These are phyloP conservation scores for Poecile montanus DNA, from an alignment of 2,797 vertebrate species.

Conservation along the genomic window DNA sequence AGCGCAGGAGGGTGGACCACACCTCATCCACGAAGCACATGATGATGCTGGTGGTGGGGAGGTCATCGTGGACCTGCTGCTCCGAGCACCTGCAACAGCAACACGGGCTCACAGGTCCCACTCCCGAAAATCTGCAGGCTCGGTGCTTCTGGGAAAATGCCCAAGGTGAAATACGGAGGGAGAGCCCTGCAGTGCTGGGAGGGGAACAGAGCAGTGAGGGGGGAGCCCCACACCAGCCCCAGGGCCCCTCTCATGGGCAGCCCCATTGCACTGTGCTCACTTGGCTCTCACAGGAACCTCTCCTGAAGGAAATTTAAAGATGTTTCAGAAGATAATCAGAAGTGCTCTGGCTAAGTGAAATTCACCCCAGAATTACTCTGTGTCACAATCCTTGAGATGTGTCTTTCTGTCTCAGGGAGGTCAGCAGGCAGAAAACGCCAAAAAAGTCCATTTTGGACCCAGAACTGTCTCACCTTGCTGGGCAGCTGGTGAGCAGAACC, in stretches of 20 bases:
- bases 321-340: background rate
- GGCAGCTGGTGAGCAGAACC: background rate
- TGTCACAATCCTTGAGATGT: background rate
- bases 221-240: background rate
- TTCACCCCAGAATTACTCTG: background rate
- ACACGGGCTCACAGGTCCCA: rapidly evolving
- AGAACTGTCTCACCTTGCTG: background rate
- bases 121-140: background rate
- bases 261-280: background rate
- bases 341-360: background rate
- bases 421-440: background rate
- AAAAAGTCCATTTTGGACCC: background rate
- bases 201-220: background rate
- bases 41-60: conserved; percentile 91
- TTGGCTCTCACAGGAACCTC: background rate
- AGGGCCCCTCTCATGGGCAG: background rate
- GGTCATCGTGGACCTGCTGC: conserved; percentile 83
- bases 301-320: background rate
- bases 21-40: conserved; percentile 99
- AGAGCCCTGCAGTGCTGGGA: background rate
- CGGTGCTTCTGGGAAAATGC: background rate
- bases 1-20: conserved; percentile 94
- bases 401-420: background rate
- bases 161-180: rapidly evolving
- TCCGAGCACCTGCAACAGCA: conserved; percentile 82